phyloP scores from a whole-genome alignment of 2,113 vertebrate genomes.

The Anhinga anhinga region DNA sequence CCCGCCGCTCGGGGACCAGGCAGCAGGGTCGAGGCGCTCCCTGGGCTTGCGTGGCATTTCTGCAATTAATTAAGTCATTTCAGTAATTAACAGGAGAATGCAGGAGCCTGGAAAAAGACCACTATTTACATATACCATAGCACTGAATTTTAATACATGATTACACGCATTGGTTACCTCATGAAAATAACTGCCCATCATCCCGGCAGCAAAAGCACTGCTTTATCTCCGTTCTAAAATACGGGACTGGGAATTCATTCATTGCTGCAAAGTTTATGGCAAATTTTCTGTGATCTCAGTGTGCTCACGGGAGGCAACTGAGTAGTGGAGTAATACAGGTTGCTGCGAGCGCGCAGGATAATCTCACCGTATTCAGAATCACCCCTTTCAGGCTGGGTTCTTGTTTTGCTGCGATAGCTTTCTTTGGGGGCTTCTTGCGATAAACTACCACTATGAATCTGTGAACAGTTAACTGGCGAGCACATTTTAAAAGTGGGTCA shows the following conservation, averaged over 20 bases:
- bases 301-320: not conserved
- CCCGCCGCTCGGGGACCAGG: rapidly evolving
- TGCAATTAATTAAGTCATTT: not conserved
- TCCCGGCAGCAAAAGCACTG: not conserved
- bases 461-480: not conserved
- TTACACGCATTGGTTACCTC: not conserved
- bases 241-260: not conserved
- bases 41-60: rapidly evolving
- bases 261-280: not conserved
- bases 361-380: too few species aligned
- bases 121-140: not conserved
- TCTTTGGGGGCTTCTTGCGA: not conserved
- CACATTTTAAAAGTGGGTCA: not conserved
- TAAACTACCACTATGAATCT: not conserved
- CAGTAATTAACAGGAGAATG: not conserved
- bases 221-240: too few species aligned
- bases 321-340: too few species aligned
- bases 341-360: not conserved
- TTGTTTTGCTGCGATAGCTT: not conserved
- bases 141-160: not conserved
- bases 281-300: not conserved
- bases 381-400: too few species aligned
- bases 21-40: rapidly evolving
- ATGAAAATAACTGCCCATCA: not conserved
- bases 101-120: not conserved